phyloP scores from a whole-genome alignment of 2,797 vertebrate species.

The Pelodytes ibericus region DNA sequence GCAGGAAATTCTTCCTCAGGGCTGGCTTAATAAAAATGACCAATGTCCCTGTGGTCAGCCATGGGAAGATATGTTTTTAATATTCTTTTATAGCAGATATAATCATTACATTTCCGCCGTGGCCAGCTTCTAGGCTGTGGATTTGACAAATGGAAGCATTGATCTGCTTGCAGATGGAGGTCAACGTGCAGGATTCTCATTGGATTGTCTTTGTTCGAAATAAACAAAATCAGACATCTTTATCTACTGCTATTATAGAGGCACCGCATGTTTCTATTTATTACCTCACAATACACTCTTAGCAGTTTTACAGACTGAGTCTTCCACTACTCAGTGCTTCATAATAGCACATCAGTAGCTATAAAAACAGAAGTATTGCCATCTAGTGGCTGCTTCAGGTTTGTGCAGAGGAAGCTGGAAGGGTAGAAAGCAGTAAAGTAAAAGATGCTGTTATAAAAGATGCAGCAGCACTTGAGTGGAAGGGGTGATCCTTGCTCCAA shows the following conservation, averaged over 20 bases:
- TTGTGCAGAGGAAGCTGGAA: neutral
- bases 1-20: neutral
- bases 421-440: too few species aligned
- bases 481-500: too few species aligned
- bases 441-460: too few species aligned
- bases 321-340: neutral
- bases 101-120: neutral
- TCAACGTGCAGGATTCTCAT: neutral
- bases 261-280: neutral
- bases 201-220: neutral
- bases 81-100: neutral
- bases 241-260: neutral
- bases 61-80: neutral
- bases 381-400: neutral
- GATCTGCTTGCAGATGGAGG: neutral
- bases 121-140: neutral
- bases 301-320: neutral
- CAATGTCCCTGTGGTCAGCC: neutral
- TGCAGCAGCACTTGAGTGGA: too few species aligned
- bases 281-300: neutral
- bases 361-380: slow-evolving; percentile 15
- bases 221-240: slow-evolving; percentile 4
- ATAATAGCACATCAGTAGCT: neutral
- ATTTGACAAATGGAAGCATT: neutral
- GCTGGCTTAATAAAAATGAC: neutral